Evolutionary conservation across 2,888 invertebrate species (phyloP).

Genomic region (Sericinus montela): DNA sequence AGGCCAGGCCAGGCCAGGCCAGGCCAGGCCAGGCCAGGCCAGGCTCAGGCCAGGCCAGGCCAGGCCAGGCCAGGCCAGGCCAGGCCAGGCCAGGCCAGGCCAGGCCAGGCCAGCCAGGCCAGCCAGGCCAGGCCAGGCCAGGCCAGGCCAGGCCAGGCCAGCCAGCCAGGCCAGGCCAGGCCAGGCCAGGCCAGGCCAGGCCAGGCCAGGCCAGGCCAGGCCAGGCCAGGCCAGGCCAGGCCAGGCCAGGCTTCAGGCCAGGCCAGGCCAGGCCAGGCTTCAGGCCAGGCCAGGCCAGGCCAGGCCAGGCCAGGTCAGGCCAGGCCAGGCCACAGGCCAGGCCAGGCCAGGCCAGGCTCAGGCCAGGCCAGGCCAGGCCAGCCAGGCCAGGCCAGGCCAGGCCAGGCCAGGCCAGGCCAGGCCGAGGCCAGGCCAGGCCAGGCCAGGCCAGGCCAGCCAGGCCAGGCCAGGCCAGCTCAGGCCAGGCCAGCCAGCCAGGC

Average conservation of each 20-base stretch:
- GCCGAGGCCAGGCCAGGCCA: constrained; percentile 3
- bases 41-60: constrained; percentile 25
- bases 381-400: too few species aligned
- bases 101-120: neutral
- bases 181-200: neutral
- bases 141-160: too few species aligned
- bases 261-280: constrained; percentile 17
- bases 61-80: constrained; percentile 23
- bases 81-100: constrained; percentile 22
- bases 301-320: constrained; percentile 22
- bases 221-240: constrained; percentile 21
- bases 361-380: too few species aligned
- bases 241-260: constrained; percentile 10
- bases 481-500: constrained; percentile 10
- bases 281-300: constrained; percentile 22
- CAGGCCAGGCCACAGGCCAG: constrained; percentile 11
- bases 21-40: constrained; percentile 22
- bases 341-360: constrained; percentile 19
- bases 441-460: neutral
- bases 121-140: too few species aligned
- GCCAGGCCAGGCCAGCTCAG: constrained; percentile 2
- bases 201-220: constrained; percentile 14
- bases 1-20: neutral
- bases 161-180: constrained; percentile 4
- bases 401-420: too few species aligned